Evolutionary conservation across 2,888 invertebrate species (phyloP).

Genomic region (Pemphredon lugubris): DNA sequence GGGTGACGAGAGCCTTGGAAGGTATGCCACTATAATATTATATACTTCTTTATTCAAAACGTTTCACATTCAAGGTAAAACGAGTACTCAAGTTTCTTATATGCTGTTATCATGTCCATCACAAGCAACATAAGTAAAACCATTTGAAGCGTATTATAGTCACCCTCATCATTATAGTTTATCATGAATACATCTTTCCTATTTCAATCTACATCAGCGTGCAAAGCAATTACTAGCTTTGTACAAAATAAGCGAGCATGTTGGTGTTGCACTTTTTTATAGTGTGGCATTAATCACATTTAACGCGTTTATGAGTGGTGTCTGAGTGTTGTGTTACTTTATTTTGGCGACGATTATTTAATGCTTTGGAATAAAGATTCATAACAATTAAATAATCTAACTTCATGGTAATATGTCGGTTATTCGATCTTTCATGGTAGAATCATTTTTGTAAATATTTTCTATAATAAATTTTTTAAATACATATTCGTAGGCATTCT

Average conservation of each 20-base stretch:
- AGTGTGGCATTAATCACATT: slow-evolving; percentile 13
- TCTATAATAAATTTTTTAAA: slow-evolving; percentile 1
- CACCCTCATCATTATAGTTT: slow-evolving; percentile 11
- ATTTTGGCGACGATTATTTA: slow-evolving; percentile 16
- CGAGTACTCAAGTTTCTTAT: background rate
- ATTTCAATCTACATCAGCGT: slow-evolving; percentile 5
- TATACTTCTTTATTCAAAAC: too few species aligned
- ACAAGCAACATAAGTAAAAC: background rate
- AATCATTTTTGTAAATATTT: background rate
- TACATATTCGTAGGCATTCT: slow-evolving; percentile 34
- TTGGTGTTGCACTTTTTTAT: slow-evolving; percentile 20
- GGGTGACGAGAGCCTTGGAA: slow-evolving; percentile 93
- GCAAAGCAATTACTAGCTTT: too few species aligned
- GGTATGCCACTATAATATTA: slow-evolving; percentile 83
- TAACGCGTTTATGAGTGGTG: slow-evolving; percentile 25
- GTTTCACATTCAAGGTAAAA: slow-evolving; percentile 21
- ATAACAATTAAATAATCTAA: slow-evolving; percentile 5
- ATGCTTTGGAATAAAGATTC: slow-evolving; percentile 31
- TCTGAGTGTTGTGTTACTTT: slow-evolving; percentile 35
- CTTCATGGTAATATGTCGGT: slow-evolving; percentile 2
- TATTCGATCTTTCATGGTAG: slow-evolving; percentile 1
- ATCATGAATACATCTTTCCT: slow-evolving; percentile 14
- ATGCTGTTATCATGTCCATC: background rate
- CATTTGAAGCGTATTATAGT: slow-evolving; percentile 11
- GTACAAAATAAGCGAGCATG: slow-evolving; percentile 42